Base-by-base conservation (phyloP, 1,140 invertebrate species). In the Eriosoma lanigerum region DNA sequence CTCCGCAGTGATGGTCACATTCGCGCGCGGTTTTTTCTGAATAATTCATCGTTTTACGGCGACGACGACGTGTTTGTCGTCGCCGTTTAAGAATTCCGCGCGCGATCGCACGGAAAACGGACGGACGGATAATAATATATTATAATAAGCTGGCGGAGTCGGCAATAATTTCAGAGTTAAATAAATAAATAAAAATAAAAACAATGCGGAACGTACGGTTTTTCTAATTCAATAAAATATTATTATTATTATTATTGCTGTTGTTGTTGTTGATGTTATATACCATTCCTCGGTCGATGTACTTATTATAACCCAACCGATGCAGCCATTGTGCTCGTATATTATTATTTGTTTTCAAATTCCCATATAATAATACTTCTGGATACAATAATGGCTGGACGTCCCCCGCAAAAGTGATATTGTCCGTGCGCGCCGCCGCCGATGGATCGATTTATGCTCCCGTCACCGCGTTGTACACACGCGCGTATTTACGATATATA, bases 71-170 rank as follows among this genome's bases (percentile, higher is more conserved):
- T 12, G 24, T 72, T 52, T 52, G 68, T 72, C 68, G 26, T 24
- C 68, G 68, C 68, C 26, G 68, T 13, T 72, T 72, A 72, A 72
- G 29, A 24, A 72, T 72, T 72, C 68, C 68, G 48, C 24, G 15
- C 17, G 68, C 24, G 68, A 17, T 50, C 64, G 38, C 21, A 10
- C 64, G 64, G 24, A 38, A 38, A 38, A 29, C 13, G 24, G 26
- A 15, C 58, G 26, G 13, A 15, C 24, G 58, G 17, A 26, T 29
- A 29, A 60, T 32, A 62, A 68, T 48, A 68, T 70, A 70, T 6
- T 26, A 48, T 64, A 19, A 38, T 38, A 38, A 38, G 32, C 32
- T 38, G 8, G 32, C 32, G 8, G 8, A 38, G 32, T 24, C 4
- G 38, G 38, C 64, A 66, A 66, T 66, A 44, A 66, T 66, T 66